Evolutionary conservation across 1,140 invertebrate genomes (phyloP), one percentile per base, ranked within the genome.

Genomic region (Saxidomus purpurata): DNA sequence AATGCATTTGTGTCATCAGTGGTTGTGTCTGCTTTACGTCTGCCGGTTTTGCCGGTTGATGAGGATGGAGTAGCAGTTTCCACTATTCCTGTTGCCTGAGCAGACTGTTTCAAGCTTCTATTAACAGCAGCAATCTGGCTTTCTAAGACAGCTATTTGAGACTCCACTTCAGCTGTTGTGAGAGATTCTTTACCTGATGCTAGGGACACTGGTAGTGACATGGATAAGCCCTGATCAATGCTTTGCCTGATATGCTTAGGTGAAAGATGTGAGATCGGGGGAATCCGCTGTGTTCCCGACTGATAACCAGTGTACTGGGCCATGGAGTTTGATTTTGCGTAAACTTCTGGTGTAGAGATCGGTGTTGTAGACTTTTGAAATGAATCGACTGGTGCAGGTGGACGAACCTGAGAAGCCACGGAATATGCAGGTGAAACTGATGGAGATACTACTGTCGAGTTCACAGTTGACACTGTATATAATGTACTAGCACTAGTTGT

Each of bases 191-290:
- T 87, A 34, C 49, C 85, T 15, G 85, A 11, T 40, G 85, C 55
- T 22, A 87, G 52, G 9, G 85, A 87, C 11, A 87, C 85, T 28
- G 85, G 85, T 77, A 87, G 67, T 79, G 85, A 87, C 85, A 87
- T 87, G 49, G 85, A 55, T 61, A 87, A 38, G 59, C 74, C 47
- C 34, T 87, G 71, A 28, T 85, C 82, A 15, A 74, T 28, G 28
- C 71, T 40, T 36, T 87, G 85, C 40, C 85, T 74, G 85, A 87
- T 87, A 87, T 87, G 85, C 43, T 87, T 87, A 28, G 85, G 85
- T 79, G 85, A 87, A n/a, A 87, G 40, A 43, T 87, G 85, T n/a
- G 85, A 87, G 52, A 87, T 87, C 34, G 85, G 85, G 1, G 85
- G 85, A 36, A 87, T 87, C 36, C 85, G 43, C 40, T 87, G 85